Conservation (phyloP, 1,140 invertebrate species). For the Drosophila tani region DNA sequence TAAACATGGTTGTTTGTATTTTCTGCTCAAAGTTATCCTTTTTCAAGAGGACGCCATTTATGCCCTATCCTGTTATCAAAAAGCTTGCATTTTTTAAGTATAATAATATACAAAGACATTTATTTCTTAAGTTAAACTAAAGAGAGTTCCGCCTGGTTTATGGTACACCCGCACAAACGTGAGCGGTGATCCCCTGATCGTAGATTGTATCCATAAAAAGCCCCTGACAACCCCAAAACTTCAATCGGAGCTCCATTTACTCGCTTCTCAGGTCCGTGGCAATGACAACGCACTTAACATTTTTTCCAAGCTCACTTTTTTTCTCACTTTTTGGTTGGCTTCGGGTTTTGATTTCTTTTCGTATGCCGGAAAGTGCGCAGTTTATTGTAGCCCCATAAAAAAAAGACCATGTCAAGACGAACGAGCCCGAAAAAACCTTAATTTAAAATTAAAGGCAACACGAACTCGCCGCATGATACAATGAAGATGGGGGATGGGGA, state of each 20-base stretch:
- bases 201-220: conserved; percentile 9
- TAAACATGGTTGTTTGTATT: too few species aligned
- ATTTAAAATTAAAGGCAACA: conserved; percentile 55
- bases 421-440: conserved; percentile 35
- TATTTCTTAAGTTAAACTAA: neutral
- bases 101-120: too few species aligned
- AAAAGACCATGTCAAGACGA: conserved; percentile 40
- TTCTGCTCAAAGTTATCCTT: too few species aligned
- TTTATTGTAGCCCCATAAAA: conserved; percentile 59
- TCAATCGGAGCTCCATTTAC: conserved; percentile 32
- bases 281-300: conserved; percentile 79
- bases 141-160: neutral
- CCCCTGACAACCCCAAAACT: conserved; percentile 19
- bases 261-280: conserved; percentile 33
- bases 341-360: conserved; percentile 34
- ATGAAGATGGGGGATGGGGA: conserved; percentile 24
- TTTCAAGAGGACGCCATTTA: too few species aligned
- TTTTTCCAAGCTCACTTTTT: conserved; percentile 19
- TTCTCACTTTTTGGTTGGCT: conserved; percentile 17
- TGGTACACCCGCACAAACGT: neutral
- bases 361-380: conserved; percentile 58
- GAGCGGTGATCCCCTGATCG: neutral
- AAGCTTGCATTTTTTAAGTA: too few species aligned
- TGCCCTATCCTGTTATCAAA: too few species aligned
- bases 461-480: conserved; percentile 63